Evolutionary conservation across 2,113 vertebrate species (phyloP), one percentile per base, ranked within the genome.

Genomic region (Atlantisia rogersi): DNA sequence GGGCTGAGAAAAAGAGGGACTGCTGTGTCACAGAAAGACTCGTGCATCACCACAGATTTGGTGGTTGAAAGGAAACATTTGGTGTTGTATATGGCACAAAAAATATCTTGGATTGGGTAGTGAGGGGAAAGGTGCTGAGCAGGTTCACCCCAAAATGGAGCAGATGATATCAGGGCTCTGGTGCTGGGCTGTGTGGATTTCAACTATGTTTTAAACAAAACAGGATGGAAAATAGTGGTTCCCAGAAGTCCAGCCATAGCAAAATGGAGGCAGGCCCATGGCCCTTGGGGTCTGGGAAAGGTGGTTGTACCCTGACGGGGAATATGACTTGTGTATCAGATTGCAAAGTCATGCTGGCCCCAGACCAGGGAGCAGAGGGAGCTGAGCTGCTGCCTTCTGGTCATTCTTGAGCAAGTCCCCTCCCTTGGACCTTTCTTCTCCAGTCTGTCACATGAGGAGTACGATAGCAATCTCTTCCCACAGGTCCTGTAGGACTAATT

Each of bases 251-350:
- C 62, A 76, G 29, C 42, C 20, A 16, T 5, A 8, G 35, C 31
- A 53, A 93, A 88, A 77, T 1, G 11, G 37, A 73, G 64, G n/a
- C 37, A 82, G 48, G 31, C 42, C 24, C 10, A 42, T 40, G 46
- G 63, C 50, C 12, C 46, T 59, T 1, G 2, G 22, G 9, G 17
- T 64, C 79, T 92, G 63, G 46, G 48, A 86, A 81, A 50, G 50
- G 22, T 4, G 22, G 15, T 44, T 4, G 1, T 28, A 22, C 12
- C 24, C n/a, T 50, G 62, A 0, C 7, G 29, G 83, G 48, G 59
- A 56, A 10, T 12, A 9, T 42, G 40, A n/a, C 15, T 71, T 62
- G 18, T 22, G 15, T 55, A 9, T 91, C 60, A 60, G 26, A 15
- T 29, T 53, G 32, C 12, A 12, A 67, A 74, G 31, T 42, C 22